These are phyloP conservation scores for Artibeus lituratus DNA, from an alignment of 2,797 vertebrate genomes.

Conservation along the genomic window DNA sequence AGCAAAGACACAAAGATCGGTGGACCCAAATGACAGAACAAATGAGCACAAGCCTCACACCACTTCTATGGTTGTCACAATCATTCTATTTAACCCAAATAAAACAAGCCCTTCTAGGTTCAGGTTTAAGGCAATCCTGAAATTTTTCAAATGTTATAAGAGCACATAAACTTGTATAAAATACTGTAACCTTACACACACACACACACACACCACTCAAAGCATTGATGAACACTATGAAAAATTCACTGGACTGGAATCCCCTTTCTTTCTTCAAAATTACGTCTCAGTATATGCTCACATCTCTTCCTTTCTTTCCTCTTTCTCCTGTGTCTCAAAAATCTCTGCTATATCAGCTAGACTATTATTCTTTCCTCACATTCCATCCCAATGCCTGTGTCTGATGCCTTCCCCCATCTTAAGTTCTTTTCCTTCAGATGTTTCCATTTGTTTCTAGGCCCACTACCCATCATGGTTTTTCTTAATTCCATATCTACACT, in stretches of 20 bases:
- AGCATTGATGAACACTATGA: not conserved
- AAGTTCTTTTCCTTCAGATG: not conserved
- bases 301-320: not conserved
- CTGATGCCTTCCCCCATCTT: not conserved
- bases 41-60: not conserved
- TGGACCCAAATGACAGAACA: not conserved
- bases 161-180: not conserved
- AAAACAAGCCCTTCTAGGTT: not conserved
- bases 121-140: not conserved
- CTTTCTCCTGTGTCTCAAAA: not conserved
- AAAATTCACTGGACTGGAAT: not conserved
- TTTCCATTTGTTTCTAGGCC: not conserved
- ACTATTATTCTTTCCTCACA: not conserved
- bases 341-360: not conserved
- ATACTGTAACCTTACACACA: rapidly evolving
- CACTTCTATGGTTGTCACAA: not conserved
- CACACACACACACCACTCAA: not conserved
- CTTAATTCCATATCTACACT: not conserved
- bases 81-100: not conserved
- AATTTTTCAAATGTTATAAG: not conserved
- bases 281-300: not conserved
- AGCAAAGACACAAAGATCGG: not conserved
- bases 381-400: not conserved
- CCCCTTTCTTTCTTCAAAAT: not conserved
- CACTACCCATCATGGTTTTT: not conserved